Conservation (phyloP, 2,888 invertebrate species). For the Sinelater perroti region DNA sequence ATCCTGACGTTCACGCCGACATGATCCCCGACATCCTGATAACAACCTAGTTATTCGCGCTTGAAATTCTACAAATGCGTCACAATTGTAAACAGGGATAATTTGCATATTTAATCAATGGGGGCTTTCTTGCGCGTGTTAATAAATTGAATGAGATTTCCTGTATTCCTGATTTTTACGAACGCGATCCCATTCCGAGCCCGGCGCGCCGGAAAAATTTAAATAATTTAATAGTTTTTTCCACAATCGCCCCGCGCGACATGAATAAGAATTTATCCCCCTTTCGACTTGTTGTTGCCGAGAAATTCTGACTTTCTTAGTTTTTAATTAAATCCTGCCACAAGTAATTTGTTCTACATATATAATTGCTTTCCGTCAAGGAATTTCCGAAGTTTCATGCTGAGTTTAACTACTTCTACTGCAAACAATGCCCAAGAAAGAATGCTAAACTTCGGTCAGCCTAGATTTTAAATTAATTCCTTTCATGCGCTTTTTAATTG, state of each 20-base stretch:
- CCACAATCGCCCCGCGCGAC: slow-evolving; percentile 4
- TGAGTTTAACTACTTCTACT: slow-evolving; percentile 28
- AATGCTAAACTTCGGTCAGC: slow-evolving; percentile 28
- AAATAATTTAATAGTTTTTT: slow-evolving; percentile 22
- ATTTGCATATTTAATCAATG: slow-evolving; percentile 51
- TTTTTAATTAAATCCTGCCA: slow-evolving; percentile 27
- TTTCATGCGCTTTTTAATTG: not conserved
- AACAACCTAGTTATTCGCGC: slow-evolving; percentile 48
- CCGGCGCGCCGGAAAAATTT: slow-evolving; percentile 4
- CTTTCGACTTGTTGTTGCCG: not conserved
- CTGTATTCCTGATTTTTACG: slow-evolving; percentile 43
- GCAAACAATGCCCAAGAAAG: slow-evolving; percentile 22
- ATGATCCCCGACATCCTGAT: slow-evolving; percentile 46
- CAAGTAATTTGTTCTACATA: slow-evolving; percentile 26
- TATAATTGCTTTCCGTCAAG: slow-evolving; percentile 26
- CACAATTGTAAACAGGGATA: slow-evolving; percentile 47
- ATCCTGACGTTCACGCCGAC: slow-evolving; percentile 43
- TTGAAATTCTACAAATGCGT: slow-evolving; percentile 47
- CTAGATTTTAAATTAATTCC: slow-evolving; percentile 20
- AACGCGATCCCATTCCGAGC: slow-evolving; percentile 15
- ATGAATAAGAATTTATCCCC: not conserved
- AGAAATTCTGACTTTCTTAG: slow-evolving; percentile 18
- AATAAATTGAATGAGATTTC: slow-evolving; percentile 47
- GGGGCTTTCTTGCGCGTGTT: slow-evolving; percentile 40
- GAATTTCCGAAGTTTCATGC: slow-evolving; percentile 19